Conservation (phyloP, 2,888 invertebrate genomes). For the Prosapia bicincta region DNA sequence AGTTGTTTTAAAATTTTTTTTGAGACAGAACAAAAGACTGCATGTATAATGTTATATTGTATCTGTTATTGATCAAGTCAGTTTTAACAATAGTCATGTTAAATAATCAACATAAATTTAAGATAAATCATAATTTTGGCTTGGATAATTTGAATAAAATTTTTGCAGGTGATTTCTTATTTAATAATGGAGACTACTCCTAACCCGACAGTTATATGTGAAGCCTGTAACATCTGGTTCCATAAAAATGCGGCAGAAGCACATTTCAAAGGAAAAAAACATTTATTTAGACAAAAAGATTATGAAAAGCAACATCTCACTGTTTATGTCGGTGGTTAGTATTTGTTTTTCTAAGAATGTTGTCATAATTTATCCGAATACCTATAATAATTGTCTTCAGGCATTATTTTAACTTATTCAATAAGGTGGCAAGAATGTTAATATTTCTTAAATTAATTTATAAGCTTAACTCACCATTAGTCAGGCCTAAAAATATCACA, state of each 20-base stretch:
- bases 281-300: constrained; percentile 4
- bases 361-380: too few species aligned
- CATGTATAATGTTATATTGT: too few species aligned
- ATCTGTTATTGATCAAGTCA: too few species aligned
- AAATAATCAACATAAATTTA: background rate
- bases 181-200: constrained; percentile 11
- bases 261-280: constrained; percentile 17
- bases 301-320: constrained; percentile 2
- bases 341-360: too few species aligned
- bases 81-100: background rate
- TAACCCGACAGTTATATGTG: background rate
- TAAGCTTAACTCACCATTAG: too few species aligned
- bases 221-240: background rate
- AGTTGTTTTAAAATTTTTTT: too few species aligned
- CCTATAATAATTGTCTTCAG: too few species aligned
- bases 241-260: constrained; percentile 3
- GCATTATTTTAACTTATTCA: too few species aligned
- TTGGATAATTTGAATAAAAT: background rate
- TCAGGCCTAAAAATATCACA: too few species aligned
- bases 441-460: too few species aligned
- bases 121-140: background rate
- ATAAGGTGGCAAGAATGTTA: too few species aligned
- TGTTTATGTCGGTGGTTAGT: constrained; percentile 13
- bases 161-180: constrained; percentile 11
- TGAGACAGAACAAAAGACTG: too few species aligned